Evolutionary conservation across 2,113 vertebrate species (phyloP).

Genomic region (Corythornis madagascariensis): DNA sequence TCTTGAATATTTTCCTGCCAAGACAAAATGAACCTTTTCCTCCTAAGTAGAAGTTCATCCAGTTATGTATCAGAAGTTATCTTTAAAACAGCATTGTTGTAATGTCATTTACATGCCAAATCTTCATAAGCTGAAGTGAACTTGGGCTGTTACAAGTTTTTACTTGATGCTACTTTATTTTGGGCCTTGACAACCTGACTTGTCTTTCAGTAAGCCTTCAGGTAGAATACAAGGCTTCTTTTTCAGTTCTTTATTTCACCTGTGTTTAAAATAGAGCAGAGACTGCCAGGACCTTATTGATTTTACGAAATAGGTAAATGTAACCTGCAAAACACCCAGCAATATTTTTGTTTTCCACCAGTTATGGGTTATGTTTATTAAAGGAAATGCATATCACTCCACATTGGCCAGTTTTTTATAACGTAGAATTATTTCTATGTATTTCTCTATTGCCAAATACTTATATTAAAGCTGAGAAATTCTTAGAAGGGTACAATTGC

Average conservation of each 20-base stretch:
- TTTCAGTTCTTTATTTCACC: not conserved
- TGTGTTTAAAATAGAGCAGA: not conserved
- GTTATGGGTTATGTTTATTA: not conserved
- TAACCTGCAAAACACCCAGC: not conserved
- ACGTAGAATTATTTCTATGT: not conserved
- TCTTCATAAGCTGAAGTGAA: not conserved
- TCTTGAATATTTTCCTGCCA: not conserved
- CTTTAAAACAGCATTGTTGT: not conserved
- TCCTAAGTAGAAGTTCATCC: not conserved
- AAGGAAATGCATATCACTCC: not conserved
- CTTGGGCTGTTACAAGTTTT: not conserved
- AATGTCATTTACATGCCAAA: not conserved
- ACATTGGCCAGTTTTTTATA: not conserved
- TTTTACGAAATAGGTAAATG: not conserved
- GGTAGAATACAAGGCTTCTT: not conserved
- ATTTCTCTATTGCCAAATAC: not conserved
- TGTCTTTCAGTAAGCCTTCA: not conserved
- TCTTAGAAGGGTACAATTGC: not conserved
- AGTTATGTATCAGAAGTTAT: not conserved
- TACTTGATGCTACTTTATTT: not conserved
- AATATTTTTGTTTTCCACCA: not conserved
- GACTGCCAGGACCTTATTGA: not conserved
- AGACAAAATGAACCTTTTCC: not conserved
- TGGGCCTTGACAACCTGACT: not conserved
- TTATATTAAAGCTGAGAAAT: not conserved